Evolutionary conservation across 2,888 invertebrate genomes (phyloP), one percentile per base, ranked within the genome.

Genomic region (Drosophila anomelani): DNA sequence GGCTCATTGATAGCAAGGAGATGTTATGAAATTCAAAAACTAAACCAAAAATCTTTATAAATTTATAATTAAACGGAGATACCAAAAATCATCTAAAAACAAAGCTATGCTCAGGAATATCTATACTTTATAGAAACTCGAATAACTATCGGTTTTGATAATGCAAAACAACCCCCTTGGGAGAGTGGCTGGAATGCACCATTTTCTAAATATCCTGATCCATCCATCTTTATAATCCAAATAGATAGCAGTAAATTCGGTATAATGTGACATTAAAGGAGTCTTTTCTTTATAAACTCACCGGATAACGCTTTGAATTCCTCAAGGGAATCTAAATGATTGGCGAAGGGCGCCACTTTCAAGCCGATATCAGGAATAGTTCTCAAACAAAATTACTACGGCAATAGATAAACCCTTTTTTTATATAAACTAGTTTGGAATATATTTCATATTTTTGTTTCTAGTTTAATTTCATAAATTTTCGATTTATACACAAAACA

Each of bases 321-420:
- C 90, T 91, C 91, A n/a, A 91, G 90, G 79, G 90, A 91, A 90
- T 91, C 91, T 85, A 91, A 81, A 76, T 91, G 90, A 61, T 90
- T 91, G 54, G 90, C 90, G 81, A 91, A 86, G 81, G 91, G 91
- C 90, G 91, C 91, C 91, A 91, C 89, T 78, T 87, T 91, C 88
- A 81, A 81, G 91, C 91, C 87, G 91, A 88, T 80, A 34, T 81
- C 74, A 53, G 60, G 59, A 67, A 58, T 77, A 73, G 72, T 79
- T 77, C 83, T 85, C 1, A 6, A 59, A 49, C 2, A 15, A 7
- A 46, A 12, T 15, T 15, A 26, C 8, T 20, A 20, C 20, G 20
- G 20, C 20, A 20, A 20, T 20, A 20, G 20, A 20, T 20, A 20
- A 20, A 20, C 20, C 20, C 20, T 20, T 20, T 20, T 20, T 20